Base-by-base conservation (phyloP, 2,113 vertebrate genomes). In the Danionella cerebrum region DNA sequence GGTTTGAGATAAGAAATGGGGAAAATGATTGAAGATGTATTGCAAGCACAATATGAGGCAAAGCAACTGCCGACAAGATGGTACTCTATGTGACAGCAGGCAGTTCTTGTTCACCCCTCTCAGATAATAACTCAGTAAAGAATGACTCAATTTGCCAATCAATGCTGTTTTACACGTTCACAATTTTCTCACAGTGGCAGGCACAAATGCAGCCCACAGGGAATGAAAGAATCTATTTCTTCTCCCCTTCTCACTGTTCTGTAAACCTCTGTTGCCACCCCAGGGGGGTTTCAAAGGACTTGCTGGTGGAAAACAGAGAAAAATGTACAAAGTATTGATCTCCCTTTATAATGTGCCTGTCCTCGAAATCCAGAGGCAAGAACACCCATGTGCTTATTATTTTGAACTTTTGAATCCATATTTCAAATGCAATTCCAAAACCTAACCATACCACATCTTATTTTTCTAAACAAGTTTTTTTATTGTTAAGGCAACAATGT, bases 61-160 rank as follows among this genome's bases (percentile, higher is more conserved):
- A 57, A 19, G 29, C 25, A 10, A 33, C 16, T 16, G 4, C 3
- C 18, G 12, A 36, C 14, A 51, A 41, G 10, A 53, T 12, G 18
- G 39, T 19, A 21, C 47, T 25, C n/a, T n/a, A 33, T 6, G 2
- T 29, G 12, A 16, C 41, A 47, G 18, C 33, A 5, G 12, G 35
- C 31, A 21, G 14, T 6, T 53, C 59, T 44, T 10, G 14, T 18
- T 63, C 11, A 6, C 4, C 24, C 6, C 25, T 48, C 22, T 53
- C 44, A 39, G 33, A 19, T 24, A 39, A 55, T 19, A n/a, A 48
- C 35, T 9, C 5, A 44, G 18, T 21, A 41, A 36, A 10, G 21
- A 55, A 25, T 6, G 48, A 60, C 21, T 64, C 24, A 29, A 57
- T 68, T 44, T 12, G 59, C 21, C 48, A 69, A 69, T 53, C 57